Evolutionary conservation across 37 sponge, comb jelly and placozoan genomes (phyloP), one percentile per base, ranked within the genome.

Genomic region (Hexactinellida sp.): DNA sequence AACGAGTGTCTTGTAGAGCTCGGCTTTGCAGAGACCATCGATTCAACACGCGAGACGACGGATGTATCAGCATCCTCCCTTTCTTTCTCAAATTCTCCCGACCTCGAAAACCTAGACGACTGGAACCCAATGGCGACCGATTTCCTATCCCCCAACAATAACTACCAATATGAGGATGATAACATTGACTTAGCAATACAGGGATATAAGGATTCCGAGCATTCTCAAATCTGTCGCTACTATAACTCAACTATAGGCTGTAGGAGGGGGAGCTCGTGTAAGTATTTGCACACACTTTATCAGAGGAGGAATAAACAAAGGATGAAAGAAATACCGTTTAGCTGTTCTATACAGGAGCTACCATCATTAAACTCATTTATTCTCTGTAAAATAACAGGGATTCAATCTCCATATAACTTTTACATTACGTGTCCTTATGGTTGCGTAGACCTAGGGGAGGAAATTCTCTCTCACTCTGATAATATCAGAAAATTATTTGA

Each of bases 121-220:
- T 90, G 90, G 90, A 87, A 90, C 82, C 90, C 90, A 38, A 90
- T 90, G 90, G 86, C 82, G 36, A 38, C 47, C 23, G 88, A 90
- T 38, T 90, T 88, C 55, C 85, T 90, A 35, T 55, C 84, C 55
- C 30, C 37, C 13, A 39, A 83, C 36, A 89, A 89, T 37, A 52
- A 36, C 24, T 87, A 87, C 23, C 9, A 54, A 25, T 37, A 55
- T 13, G 87, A 84, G 24, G 90, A 84, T 84, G 87, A 89, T 9
- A 71, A 89, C 37, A 47, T 52, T 0, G 52, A 38, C 0, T 38
- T 39, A 34, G 89, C 85, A 0, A 38, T 88, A 38, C 82, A 63
- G 37, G 89, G 89, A 36, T 85, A 88, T 82, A 88, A 85, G 87
- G 86, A 85, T 0, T 55, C 54, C 21, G 84, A 36, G 38, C 54